Base-by-base conservation (phyloP, 2,888 invertebrate genomes). In the Thera britannica region DNA sequence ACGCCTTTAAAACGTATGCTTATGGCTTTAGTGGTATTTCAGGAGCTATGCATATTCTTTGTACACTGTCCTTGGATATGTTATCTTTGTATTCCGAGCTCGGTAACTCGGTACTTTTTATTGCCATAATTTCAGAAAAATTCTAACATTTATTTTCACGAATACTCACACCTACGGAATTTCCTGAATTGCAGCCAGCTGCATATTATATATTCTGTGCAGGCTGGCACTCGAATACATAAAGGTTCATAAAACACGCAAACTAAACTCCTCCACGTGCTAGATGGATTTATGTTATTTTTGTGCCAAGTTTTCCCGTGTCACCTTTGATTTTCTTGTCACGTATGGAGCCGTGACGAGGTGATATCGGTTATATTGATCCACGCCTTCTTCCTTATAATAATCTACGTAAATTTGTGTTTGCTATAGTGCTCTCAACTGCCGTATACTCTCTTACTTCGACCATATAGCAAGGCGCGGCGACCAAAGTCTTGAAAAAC, bases 301-400 rank as follows among this genome's bases (percentile, higher is more conserved):
- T 69, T 66, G 62, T 46, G 54, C 59, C 56, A 62, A 70, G 66
- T 56, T 70, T 63, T 72, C 65, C 68, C 57, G 61, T 48, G 60
- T 65, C 59, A 66, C 63, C 66, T 62, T 72, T 64, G 62, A 70
- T 62, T 71, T 71, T 70, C 75, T 66, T 65, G 66, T 75, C 74
- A 75, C 76, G 76, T 76, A 71, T 44, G 36, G 64, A 49, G 34
- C 69, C 69, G 65, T 66, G 70, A 70, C 68, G 63, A 71, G 52
- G 72, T 70, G 72, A 75, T 74, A 72, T 75, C 68, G 70, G 68
- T 52, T 64, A 64, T 63, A 68, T 63, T 60, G 67, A 60, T 63
- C 59, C 51, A 51, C 23, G 51, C 55, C 11, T 44, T 38, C 38
- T 23, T 38, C 46, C 49, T 9, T 52, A 34, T n/a, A 51, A 41